Evolutionary conservation across 2,113 vertebrate genomes (phyloP), one percentile per base, ranked within the genome.

Genomic region (Equus przewalskii): DNA sequence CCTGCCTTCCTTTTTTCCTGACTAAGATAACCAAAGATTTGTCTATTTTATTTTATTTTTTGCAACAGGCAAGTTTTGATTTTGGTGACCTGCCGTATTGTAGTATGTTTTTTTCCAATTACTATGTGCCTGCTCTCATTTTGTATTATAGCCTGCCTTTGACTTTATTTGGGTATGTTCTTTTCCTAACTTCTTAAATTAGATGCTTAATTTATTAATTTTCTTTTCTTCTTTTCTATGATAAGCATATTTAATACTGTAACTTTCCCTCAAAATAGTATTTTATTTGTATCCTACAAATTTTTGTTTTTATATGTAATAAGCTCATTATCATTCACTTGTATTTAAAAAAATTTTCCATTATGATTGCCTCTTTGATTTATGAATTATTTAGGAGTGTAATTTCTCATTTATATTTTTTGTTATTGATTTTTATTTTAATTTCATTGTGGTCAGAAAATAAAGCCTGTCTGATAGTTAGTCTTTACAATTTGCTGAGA

Each of bases 341-440:
- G 9, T 84, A 69, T 60, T 54, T 3, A 0, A 56, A 67, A 91
- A 81, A 7, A 4, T 54, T 44, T 49, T 51, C 73, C 41, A 22
- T 73, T 79, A 11, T 5, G 13, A 56, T 75, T 80, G 7, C 30
- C 5, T 80, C 49, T 80, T 96, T 86, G 28, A 80, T 73, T 56
- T 75, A 82, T 88, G 54, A 69, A 83, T 69, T 76, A 86, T 76
- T 82, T 87, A 92, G 33, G 72, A 90, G 69, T 76, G 16, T 62
- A 7, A 91, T 75, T 76, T 81, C 49, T 94, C 56, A n/a, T 86
- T 67, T 94, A 82, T 94, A 87, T 54, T 60, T 91, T 76, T 88
- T 87, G 54, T 89, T 96, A 58, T 65, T 93, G 41, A 58, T 92
- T 87, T 88, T 92, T 73, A 90, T 58, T 78, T 96, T 90, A 73